Evolutionary conservation across 2,888 invertebrate species (phyloP), one percentile per base, ranked within the genome.

Genomic region (Vanessa cardui): DNA sequence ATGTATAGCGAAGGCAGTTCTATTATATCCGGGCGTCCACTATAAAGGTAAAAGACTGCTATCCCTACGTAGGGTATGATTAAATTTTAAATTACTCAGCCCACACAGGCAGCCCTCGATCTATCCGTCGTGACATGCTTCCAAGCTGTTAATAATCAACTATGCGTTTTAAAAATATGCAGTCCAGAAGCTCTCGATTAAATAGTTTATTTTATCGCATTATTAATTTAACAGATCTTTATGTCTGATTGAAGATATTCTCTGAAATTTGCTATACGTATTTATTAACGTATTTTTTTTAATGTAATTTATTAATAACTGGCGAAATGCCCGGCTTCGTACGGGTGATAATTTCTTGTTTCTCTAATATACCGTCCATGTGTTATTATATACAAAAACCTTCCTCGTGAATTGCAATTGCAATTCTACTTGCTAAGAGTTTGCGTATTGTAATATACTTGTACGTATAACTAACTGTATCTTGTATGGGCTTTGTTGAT

Each of bases 1-100:
- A 56, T 62, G 54, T 61, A 63, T 60, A 65, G 47, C 59, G 39
- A 47, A 63, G 54, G 58, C 46, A 58, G 50, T 64, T 63, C 63
- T 60, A 64, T 68, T 67, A 62, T 67, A 44, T 58, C 52, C 52
- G 46, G 54, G 15, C 50, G 61, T 64, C 58, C 59, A 54, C 56
- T 64, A 68, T 62, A 69, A 70, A 64, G 58, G 62, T 67, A 62
- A 73, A 64, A 73, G 54, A 66, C 58, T 78, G 76, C 77, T 76
- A 68, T 74, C 78, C 70, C 76, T 82, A 83, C 80, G 69, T 72
- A 80, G 79, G 76, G 78, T 81, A 79, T 80, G 83, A 85, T 87
- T 86, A 84, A 84, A 83, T 85, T 85, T 84, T 83, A 86, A 86
- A 86, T 84, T 85, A 80, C 78, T 68, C 69, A 69, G 78, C 81